Evolutionary conservation across 92 coral and sea anemone genomes (phyloP), one percentile per base, ranked within the genome.

Genomic region (Bergia sp.): DNA sequence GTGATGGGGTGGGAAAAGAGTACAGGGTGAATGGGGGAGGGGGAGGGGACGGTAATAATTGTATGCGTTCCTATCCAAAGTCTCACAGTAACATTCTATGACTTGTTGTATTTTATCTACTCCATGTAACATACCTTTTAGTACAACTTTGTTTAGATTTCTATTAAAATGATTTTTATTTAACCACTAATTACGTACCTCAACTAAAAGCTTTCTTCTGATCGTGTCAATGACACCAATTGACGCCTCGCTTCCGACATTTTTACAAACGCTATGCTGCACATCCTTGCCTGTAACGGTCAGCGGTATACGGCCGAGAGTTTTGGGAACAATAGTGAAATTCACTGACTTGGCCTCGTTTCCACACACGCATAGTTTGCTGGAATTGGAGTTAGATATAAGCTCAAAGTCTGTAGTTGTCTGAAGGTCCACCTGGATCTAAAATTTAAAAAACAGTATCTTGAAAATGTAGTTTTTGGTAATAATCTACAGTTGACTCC

Each of bases 271-370:
- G 10, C 92, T 92, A 2, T 95, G 91, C n/a, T 21, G 76, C 3
- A 94, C 91, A 50, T 93, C 93, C 71, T 84, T 82, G 49, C 95
- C 98, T 21, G 89, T 86, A 21, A 95, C 98, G 44, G 91, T 91
- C 23, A 96, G 95, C 43, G 98, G 96, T 40, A 96, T 90, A 72
- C 89, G 91, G n/a, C 99, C 98, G 45, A 95, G 93, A 23, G 78
- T 77, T 37, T 73, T 78, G 23, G 99, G 96, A 55, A 94, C 89
- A n/a, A 96, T 90, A 86, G 81, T 89, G 58, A 93, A 96, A 73
- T 92, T 92, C 61, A 95, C 96, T 43, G 98, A 96, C 89, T 90
- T 92, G 29, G 98, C 99, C 61, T 92, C 98, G 87, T 94, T 94
- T 40, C 96, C 96, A 86, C 99, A 96, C 80, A 95, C 96, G 73